Percentiles rank a stretch among this genome's conserved stretches.
phyloP scores from a whole-genome alignment of 2,888 invertebrate species.

The Philereme vetulata region DNA sequence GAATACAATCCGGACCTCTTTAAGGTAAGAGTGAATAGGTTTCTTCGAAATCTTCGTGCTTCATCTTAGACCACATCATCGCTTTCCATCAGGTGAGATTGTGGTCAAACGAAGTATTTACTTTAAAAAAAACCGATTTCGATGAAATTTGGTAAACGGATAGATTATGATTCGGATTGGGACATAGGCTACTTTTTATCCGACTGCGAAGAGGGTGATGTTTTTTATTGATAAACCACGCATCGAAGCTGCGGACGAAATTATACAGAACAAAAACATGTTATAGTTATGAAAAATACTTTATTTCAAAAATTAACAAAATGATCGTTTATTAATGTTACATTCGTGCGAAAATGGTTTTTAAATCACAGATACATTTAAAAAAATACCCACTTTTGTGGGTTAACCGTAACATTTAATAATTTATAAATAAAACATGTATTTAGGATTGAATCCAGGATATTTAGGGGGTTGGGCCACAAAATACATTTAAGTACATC shows the following conservation, averaged over 20 bases:
- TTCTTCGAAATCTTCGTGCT: too few species aligned
- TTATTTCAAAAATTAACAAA: slow-evolving; percentile 47
- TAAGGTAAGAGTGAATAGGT: too few species aligned
- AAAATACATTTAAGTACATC: background rate
- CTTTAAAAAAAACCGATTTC: too few species aligned
- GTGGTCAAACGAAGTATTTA: too few species aligned
- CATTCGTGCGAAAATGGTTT: slow-evolving; percentile 33
- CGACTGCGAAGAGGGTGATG: too few species aligned
- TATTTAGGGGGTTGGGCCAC: background rate
- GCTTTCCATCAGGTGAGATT: too few species aligned
- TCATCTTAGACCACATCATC: too few species aligned
- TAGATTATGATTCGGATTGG: too few species aligned
- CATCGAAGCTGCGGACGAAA: background rate
- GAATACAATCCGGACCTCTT: too few species aligned
- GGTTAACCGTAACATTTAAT: slow-evolving; percentile 20
- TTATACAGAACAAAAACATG: background rate
- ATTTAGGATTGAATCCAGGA: slow-evolving; percentile 10
- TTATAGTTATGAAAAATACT: slow-evolving; percentile 40
- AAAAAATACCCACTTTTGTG: slow-evolving; percentile 28
- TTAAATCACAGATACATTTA: slow-evolving; percentile 41
- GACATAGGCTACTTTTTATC: too few species aligned
- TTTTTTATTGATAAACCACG: too few species aligned
- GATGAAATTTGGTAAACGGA: too few species aligned
- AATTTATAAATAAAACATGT: slow-evolving; percentile 6
- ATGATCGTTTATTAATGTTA: slow-evolving; percentile 39